Evolutionary conservation across 1,140 invertebrate genomes (phyloP).

Genomic region (Reticulitermes speratus): DNA sequence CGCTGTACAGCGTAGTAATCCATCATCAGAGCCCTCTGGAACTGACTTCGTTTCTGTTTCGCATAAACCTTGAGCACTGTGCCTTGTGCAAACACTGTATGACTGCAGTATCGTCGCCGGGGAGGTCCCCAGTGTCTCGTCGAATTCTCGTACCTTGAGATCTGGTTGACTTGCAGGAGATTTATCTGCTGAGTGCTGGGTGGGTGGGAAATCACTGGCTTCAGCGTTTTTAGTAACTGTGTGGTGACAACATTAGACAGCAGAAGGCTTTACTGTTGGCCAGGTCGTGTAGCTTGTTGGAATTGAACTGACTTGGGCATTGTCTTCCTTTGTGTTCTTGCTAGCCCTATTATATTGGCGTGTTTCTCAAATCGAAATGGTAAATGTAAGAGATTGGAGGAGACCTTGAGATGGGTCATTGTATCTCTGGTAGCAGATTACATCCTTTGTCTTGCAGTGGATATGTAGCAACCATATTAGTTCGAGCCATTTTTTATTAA

Average conservation of each 20-base stretch:
- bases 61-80: not conserved
- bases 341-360: not conserved
- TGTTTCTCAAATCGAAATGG: not conserved
- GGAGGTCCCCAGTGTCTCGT: slow-evolving; percentile 6
- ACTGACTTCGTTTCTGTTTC: not conserved
- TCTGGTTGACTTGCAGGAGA: not conserved
- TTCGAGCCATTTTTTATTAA: not conserved
- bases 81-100: not conserved
- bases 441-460: not conserved
- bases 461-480: not conserved
- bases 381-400: not conserved
- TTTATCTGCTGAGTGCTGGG: not conserved
- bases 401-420: not conserved
- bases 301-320: not conserved
- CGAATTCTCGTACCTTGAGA: not conserved
- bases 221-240: slow-evolving; percentile 7
- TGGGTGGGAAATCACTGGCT: not conserved
- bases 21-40: too few species aligned
- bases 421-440: not conserved
- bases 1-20: too few species aligned
- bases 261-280: not conserved
- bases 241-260: not conserved
- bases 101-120: not conserved
- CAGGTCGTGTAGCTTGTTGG: not conserved
- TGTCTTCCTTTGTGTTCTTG: not conserved